phyloP scores from a whole-genome alignment of 2,113 vertebrate species.

The Psilopsiagon aymara region DNA sequence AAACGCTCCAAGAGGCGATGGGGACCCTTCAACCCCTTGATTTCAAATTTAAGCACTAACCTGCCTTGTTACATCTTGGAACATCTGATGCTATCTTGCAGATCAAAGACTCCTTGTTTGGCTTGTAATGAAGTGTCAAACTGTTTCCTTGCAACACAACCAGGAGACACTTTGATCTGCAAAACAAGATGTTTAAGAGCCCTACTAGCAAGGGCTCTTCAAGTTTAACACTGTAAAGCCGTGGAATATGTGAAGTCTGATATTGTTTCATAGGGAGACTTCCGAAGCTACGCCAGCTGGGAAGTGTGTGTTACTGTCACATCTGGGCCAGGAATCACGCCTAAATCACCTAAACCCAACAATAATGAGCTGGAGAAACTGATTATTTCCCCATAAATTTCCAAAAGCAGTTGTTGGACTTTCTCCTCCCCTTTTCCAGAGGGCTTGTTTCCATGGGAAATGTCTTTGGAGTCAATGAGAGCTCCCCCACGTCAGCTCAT shows the following conservation, averaged over 20 bases:
- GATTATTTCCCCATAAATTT: not conserved
- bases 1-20: not conserved
- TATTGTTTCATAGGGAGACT: not conserved
- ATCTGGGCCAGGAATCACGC: not conserved
- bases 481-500: not conserved
- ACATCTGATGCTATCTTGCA: constrained; percentile 41
- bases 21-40: not conserved
- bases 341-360: not conserved
- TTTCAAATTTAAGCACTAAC: constrained; percentile 8
- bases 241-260: not conserved
- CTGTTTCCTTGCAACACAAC: not conserved
- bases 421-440: not conserved
- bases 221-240: not conserved
- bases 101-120: constrained; percentile 63
- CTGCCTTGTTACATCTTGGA: constrained; percentile 46
- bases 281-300: not conserved
- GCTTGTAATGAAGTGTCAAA: constrained; percentile 59
- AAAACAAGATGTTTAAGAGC: constrained; percentile 44
- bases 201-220: constrained; percentile 2
- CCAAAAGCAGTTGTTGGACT: not conserved
- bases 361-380: not conserved
- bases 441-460: not conserved
- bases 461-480: not conserved
- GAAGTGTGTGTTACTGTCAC: not conserved
- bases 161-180: constrained; percentile 59